Percentiles rank a stretch among this genome's conserved stretches.
phyloP scores from a whole-genome alignment of 1,140 invertebrate species.

The Teleopsis dalmanni region DNA sequence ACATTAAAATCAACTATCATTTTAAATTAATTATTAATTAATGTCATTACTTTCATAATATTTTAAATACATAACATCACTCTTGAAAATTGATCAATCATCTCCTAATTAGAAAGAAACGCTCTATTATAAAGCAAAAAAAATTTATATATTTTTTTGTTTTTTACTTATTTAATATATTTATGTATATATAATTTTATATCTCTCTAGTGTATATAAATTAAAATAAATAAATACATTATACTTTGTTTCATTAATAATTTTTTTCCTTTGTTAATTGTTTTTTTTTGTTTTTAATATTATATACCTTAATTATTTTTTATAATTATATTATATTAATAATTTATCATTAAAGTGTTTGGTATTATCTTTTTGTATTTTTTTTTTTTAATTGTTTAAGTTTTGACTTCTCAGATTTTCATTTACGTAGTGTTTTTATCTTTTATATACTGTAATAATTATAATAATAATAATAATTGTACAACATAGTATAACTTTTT shows the following conservation, averaged over 20 bases:
- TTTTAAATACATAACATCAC: too few relatives aligned
- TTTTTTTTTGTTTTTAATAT: neutral
- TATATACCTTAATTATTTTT: neutral
- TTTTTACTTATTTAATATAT: slow-evolving; percentile 4
- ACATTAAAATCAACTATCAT: too few relatives aligned
- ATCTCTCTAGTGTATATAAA: slow-evolving; percentile 16
- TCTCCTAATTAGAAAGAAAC: neutral
- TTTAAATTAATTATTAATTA: too few relatives aligned
- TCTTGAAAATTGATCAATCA: too few relatives aligned
- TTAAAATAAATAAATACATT: slow-evolving; percentile 15
- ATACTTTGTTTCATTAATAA: slow-evolving; percentile 5
- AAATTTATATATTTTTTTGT: slow-evolving; percentile 4
- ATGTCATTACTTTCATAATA: too few relatives aligned
- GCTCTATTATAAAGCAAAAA: neutral
- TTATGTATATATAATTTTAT: slow-evolving; percentile 12
- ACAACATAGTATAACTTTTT: too few relatives aligned
- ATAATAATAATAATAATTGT: too few relatives aligned
- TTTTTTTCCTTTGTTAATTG: neutral
- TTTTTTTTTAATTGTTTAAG: neutral
- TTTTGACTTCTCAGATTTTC: too few relatives aligned
- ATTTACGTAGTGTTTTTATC: too few relatives aligned
- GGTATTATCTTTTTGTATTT: neutral
- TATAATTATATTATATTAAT: neutral
- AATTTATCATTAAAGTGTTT: neutral
- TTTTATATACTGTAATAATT: too few relatives aligned